Percentiles rank a stretch among this genome's conserved stretches.
These are phyloP conservation scores for Acrocephalus arundinaceus DNA, from an alignment of 2,113 vertebrate species.

Conservation along the genomic window DNA sequence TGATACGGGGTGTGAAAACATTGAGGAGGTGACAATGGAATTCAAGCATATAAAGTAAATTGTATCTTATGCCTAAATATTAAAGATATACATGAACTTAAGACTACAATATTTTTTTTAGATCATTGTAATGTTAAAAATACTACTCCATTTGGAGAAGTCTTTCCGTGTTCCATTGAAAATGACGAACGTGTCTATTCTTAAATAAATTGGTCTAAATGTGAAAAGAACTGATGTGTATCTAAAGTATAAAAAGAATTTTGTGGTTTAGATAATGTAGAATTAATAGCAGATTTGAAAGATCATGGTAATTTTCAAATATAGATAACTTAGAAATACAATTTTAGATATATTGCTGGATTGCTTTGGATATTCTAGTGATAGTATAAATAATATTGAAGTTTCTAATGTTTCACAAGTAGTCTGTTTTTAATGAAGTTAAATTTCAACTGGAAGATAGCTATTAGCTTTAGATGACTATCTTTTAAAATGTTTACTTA, in stretches of 20 bases:
- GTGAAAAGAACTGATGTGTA: not conserved
- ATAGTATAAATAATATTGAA: not conserved
- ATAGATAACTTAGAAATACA: not conserved
- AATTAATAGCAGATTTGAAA: not conserved
- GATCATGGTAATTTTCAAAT: not conserved
- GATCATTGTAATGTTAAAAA: not conserved
- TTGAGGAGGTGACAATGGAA: slow-evolving; percentile 32
- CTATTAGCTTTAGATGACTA: not conserved
- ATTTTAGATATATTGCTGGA: not conserved
- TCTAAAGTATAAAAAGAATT: not conserved
- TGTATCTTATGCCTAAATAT: not conserved
- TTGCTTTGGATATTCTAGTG: not conserved
- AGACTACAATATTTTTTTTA: not conserved
- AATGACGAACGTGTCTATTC: not conserved
- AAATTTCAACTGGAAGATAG: not conserved
- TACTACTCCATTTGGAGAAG: not conserved
- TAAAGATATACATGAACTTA: not conserved
- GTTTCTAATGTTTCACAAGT: not conserved
- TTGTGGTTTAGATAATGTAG: not conserved
- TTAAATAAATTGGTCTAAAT: not conserved
- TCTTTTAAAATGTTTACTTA: not conserved
- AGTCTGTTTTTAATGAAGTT: not conserved
- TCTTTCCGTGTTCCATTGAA: not conserved
- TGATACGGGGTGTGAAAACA: not conserved
- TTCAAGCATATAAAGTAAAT: slow-evolving; percentile 19